Base-by-base conservation (phyloP, 2,113 vertebrate species). In the Pygoscelis antarcticus region DNA sequence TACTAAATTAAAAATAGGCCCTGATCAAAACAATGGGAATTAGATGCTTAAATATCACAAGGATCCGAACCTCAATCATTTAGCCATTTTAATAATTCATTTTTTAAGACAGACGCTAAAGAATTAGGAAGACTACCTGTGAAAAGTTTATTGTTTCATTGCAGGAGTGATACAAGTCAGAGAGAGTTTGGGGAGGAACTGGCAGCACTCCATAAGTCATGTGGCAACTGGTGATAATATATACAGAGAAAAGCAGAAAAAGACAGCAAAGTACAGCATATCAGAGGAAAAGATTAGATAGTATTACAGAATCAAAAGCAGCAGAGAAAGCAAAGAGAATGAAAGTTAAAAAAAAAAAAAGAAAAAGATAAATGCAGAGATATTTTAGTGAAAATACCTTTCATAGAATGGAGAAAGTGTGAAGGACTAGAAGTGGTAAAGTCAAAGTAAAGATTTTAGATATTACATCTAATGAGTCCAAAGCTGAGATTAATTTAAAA, bases 251-350 rank as follows among this genome's bases (percentile, higher is more conserved):
- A 83, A 84, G 13, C 19, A 84, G 36, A 58, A 81, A 79, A 62
- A 3, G 9, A 46, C 19, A 82, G 13, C 3, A 30, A 83, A 62
- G 4, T 70, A 19, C 18, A 29, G 12, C 0, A 0, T 18, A 27
- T 5, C 6, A 58, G 58, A 61, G 27, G 7, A 83, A 86, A 42
- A 22, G 13, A 5, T 16, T 19, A 58, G n/a, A 13, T 36, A 7
- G 11, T 25, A 30, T 66, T 54, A 70, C 12, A 54, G 46, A 60
- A 92, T 16, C n/a, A 60, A 82, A 90, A 83, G 3, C 13, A 66
- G 32, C 26, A 87, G 20, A 36, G 20, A 55, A 65, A 61, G 7
- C 23, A 65, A 71, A 62, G 13, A 52, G 7, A 57, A 26, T 16
- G 4, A 23, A 55, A 64, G 16, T 27, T 36, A 6, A 36, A 87